Evolutionary conservation across 2,888 invertebrate genomes (phyloP), one percentile per base, ranked within the genome.

Genomic region (Norana najaformis): DNA sequence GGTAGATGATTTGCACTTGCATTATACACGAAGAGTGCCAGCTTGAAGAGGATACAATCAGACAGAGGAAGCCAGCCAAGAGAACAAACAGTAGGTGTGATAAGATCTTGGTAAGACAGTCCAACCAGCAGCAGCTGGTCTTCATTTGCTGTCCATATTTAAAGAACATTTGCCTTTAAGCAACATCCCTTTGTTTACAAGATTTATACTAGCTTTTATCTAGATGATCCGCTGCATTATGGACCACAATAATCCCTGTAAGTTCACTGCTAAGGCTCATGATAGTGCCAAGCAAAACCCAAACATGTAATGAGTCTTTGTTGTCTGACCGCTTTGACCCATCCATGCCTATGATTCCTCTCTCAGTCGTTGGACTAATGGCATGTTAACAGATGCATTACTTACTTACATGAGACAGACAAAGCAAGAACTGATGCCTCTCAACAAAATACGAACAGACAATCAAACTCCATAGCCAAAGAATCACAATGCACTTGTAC

Each of bases 351-450:
- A n/a, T n/a, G n/a, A n/a, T n/a, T n/a, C n/a, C n/a, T n/a, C n/a
- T n/a, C n/a, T n/a, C n/a, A n/a, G n/a, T n/a, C n/a, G n/a, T n/a
- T n/a, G n/a, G n/a, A n/a, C n/a, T n/a, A n/a, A n/a, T n/a, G n/a
- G n/a, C n/a, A n/a, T n/a, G n/a, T n/a, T n/a, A n/a, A n/a, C n/a
- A n/a, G n/a, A n/a, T n/a, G n/a, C n/a, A n/a, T n/a, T n/a, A n/a
- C n/a, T n/a, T n/a, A n/a, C n/a, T n/a, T n/a, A n/a, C n/a, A n/a
- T n/a, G 30, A 69, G 30, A 69, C 69, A n/a, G n/a, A 69, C 69
- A 69, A 69, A 69, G 69, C 69, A 69, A n/a, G 13, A 69, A 69
- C 69, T 69, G 69, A 69, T 69, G 69, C 69, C 69, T 69, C n/a
- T 69, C 30, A n/a, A n/a, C 69, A 69, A 69, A n/a, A 69, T 69